Evolutionary conservation across 1,140 invertebrate species (phyloP).

Genomic region (Reticulitermes speratus): DNA sequence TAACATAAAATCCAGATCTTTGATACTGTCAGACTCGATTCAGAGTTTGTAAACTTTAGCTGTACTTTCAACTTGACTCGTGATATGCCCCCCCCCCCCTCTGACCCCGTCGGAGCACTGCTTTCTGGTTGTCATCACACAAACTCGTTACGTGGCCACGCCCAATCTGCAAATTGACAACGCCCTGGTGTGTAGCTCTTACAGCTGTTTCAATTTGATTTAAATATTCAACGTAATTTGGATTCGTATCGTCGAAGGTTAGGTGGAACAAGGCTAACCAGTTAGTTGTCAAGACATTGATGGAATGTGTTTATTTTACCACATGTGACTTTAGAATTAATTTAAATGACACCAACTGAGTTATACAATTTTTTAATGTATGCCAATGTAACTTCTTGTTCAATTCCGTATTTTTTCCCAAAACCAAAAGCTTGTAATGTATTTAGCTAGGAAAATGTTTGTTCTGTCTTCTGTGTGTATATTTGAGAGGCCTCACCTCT

Average conservation of each 20-base stretch:
- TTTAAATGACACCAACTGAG: too few species aligned
- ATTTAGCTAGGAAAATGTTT: too few species aligned
- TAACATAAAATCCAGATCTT: not conserved
- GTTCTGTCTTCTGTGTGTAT: too few species aligned
- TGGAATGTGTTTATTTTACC: too few species aligned
- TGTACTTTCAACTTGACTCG: not conserved
- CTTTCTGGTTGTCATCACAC: not conserved
- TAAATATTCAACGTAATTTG: not conserved
- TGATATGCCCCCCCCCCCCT: not conserved
- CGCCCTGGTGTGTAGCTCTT: not conserved
- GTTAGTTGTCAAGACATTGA: not conserved
- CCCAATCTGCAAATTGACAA: conserved; percentile 7
- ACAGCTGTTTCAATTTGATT: not conserved
- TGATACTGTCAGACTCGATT: not conserved
- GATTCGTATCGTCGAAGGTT: not conserved
- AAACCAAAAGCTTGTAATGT: too few species aligned
- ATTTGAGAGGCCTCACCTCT: too few species aligned
- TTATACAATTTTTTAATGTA: too few species aligned
- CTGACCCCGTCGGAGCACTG: not conserved
- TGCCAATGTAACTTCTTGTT: too few species aligned
- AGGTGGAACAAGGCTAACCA: not conserved
- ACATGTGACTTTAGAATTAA: too few species aligned
- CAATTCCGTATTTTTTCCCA: too few species aligned
- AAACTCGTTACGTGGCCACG: not conserved
- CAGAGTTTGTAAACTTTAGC: not conserved